Evolutionary conservation across 2,797 vertebrate genomes (phyloP).

Genomic region (Rhinatrema bivittatum): DNA sequence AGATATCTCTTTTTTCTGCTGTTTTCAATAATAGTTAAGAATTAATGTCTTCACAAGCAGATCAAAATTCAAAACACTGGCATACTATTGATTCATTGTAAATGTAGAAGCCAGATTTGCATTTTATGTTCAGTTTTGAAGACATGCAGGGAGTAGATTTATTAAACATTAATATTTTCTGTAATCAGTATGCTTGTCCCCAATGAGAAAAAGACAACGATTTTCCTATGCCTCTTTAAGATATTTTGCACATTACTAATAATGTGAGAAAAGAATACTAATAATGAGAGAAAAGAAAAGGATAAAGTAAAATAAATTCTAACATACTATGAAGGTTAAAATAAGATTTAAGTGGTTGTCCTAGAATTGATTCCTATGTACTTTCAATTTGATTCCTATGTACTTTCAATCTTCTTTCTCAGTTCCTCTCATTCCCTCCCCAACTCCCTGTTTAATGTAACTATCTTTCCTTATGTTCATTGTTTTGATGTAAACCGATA

Average conservation of each 20-base stretch:
- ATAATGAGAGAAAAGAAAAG: too few species aligned
- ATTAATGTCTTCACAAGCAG: constrained; percentile 10
- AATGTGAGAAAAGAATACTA: too few species aligned
- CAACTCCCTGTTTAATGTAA: too few species aligned
- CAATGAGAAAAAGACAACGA: constrained; percentile 26
- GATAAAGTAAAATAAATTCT: constrained; percentile 15
- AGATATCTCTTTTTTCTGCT: background rate
- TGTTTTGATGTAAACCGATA: too few species aligned
- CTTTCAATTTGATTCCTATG: too few species aligned
- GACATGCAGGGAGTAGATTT: constrained; percentile 6
- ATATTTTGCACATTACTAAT: constrained; percentile 23
- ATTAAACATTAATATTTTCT: constrained; percentile 27
- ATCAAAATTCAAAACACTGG: constrained; percentile 4
- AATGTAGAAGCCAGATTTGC: background rate
- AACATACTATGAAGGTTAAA: constrained; percentile 21
- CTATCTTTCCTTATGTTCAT: too few species aligned
- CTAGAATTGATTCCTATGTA: too few species aligned
- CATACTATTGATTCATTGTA: background rate
- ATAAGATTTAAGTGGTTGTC: constrained; percentile 21
- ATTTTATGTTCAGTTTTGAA: background rate
- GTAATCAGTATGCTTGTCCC: constrained; percentile 10
- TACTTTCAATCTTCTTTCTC: too few species aligned
- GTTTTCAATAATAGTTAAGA: constrained; percentile 11
- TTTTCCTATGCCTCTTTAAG: constrained; percentile 25
- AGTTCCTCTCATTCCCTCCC: too few species aligned